Evolutionary conservation across 2,888 invertebrate genomes (phyloP), one percentile per base, ranked within the genome.

Genomic region (Nomada hirtipes): DNA sequence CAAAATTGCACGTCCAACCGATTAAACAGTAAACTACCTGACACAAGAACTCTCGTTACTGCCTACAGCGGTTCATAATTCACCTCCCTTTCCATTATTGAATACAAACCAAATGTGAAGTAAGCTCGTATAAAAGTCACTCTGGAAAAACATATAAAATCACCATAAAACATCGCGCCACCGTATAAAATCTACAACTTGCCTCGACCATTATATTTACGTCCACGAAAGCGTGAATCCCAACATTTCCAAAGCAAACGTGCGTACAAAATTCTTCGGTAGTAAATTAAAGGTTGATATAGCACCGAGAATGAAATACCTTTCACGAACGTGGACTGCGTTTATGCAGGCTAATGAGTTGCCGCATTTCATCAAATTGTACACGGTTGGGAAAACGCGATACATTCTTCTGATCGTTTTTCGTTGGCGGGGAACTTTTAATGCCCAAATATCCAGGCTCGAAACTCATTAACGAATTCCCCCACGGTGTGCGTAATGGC

Each of bases 341-440:
- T 26, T 68, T 18, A 44, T 53, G 52, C 4, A 53, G 36, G 15
- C 52, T 42, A 64, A 71, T 29, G 50, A 44, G 13, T 15, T 2
- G 36, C 13, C 10, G 47, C 10, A 15, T 73, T 64, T 73, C 55
- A 57, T 42, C 42, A 52, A 53, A 76, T 52, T 26, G 9, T 29
- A 29, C 20, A 47, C 18, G 23, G 15, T 50, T 13, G 61, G 20
- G 44, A 47, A 57, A 60, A 71, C 20, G 61, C n/a, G 29, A 64
- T 76, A 57, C 63, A 76, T 71, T 71, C 64, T 47, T 18, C 42
- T 29, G n/a, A 13, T n/a, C 55, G 10, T 42, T 63, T 42, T 26
- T 26, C 65, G n/a, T n/a, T 18, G 1, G 50, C 29, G 26, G 23
- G 2, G 29, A 65, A 65, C 50, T 71, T 71, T 52, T 36, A 36